phyloP scores from a whole-genome alignment of 2,888 invertebrate genomes.

The Luperina testacea region DNA sequence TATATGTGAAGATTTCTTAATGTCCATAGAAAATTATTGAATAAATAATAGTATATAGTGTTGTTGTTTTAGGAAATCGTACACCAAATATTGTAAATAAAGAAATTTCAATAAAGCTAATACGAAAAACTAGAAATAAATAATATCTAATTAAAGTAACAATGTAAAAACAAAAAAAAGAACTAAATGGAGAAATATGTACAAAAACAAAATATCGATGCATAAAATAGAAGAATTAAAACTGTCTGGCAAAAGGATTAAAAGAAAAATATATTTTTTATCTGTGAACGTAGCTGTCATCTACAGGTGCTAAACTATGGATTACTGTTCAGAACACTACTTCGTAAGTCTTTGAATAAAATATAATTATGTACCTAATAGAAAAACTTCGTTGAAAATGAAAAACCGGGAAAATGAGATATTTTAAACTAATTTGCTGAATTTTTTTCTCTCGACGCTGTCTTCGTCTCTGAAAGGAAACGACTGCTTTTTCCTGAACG shows the following conservation, averaged over 20 bases:
- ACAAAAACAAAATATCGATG: no score
- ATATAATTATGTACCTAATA: slow-evolving; percentile 19
- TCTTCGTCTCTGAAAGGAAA: slow-evolving; percentile 20
- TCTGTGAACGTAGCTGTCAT: slow-evolving; percentile 28
- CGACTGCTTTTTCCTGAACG: neutral
- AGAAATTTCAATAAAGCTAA: no score
- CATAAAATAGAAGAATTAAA: no score
- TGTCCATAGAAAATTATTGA: no score
- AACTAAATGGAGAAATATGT: no score
- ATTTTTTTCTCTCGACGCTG: neutral
- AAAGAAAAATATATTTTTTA: slow-evolving; percentile 26
- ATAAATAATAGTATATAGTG: no score
- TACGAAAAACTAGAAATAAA: no score
- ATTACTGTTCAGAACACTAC: slow-evolving; percentile 37
- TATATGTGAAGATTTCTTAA: no score
- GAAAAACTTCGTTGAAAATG: slow-evolving; percentile 17
- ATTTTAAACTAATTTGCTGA: slow-evolving; percentile 28
- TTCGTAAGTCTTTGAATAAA: slow-evolving; percentile 29
- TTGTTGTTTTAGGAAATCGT: no score
- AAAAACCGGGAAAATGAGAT: slow-evolving; percentile 18
- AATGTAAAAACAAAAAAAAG: no score
- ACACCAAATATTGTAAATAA: no score
- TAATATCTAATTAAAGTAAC: no score
- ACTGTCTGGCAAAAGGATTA: slow-evolving; percentile 22
- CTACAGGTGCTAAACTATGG: slow-evolving; percentile 16